These are phyloP conservation scores for Trachops cirrhosus DNA, from an alignment of 2,797 vertebrate genomes.

Conservation along the genomic window DNA sequence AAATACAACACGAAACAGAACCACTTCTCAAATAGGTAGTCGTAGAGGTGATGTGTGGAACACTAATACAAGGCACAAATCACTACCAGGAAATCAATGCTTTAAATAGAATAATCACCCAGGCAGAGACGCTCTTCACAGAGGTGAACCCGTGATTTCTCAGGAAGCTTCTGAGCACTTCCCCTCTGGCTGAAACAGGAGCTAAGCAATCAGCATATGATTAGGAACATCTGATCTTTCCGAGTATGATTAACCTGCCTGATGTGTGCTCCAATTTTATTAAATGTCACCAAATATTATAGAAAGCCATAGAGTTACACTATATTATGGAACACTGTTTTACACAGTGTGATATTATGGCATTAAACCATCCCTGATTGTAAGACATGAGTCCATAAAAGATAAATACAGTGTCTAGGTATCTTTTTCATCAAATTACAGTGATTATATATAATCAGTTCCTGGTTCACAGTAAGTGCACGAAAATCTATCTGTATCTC, in stretches of 20 bases:
- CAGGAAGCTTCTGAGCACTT: not conserved
- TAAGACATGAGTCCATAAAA: not conserved
- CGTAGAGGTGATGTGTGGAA: not conserved
- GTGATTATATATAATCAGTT: not conserved
- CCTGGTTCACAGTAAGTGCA: not conserved
- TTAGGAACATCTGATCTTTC: not conserved
- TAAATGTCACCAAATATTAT: constrained; percentile 37
- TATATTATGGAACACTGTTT: not conserved
- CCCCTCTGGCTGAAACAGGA: not conserved
- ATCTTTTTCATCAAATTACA: not conserved
- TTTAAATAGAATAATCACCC: not conserved
- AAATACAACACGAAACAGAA: constrained; percentile 14
- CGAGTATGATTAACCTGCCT: not conserved
- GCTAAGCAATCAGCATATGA: not conserved
- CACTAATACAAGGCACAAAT: not conserved
- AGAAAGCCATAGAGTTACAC: not conserved
- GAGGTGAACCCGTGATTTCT: not conserved
- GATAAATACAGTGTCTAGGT: not conserved
- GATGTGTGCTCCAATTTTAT: not conserved
- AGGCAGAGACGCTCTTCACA: not conserved
- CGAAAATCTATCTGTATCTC: not conserved
- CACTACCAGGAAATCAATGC: not conserved
- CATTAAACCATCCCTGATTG: not conserved
- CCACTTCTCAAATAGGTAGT: not conserved
- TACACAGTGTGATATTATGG: not conserved